A percentile compares a stretch with the other conserved stretches of the same genome.
Evolutionary conservation across 2,888 invertebrate genomes (phyloP).

Genomic region (Dione vanillae): DNA sequence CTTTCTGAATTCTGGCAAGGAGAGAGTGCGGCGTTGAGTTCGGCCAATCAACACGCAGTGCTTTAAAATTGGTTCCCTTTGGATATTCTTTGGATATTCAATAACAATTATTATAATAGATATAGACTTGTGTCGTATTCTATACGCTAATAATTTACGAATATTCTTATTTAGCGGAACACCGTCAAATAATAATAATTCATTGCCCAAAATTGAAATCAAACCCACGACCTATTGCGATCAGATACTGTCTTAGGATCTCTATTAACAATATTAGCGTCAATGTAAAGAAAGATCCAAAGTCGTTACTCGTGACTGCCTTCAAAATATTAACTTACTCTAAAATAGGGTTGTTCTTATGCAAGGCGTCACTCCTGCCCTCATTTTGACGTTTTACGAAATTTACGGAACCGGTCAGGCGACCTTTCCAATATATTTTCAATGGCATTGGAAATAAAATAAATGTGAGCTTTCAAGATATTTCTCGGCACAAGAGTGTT

Average conservation of each 20-base stretch:
- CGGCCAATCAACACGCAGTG: no score
- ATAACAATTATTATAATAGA: no score
- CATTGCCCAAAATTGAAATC: no score
- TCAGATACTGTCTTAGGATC: neutral
- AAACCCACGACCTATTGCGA: neutral
- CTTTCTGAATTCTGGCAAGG: no score
- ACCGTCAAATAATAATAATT: no score
- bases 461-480: constrained; percentile 35
- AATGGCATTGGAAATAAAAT: constrained; percentile 34
- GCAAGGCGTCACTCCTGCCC: constrained; percentile 19
- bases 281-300: constrained; percentile 19
- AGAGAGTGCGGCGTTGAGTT: no score
- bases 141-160: no score
- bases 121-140: no score
- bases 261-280: neutral
- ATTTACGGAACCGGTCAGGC: constrained; percentile 38
- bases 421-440: constrained; percentile 39
- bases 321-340: constrained; percentile 26
- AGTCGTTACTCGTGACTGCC: constrained; percentile 27
- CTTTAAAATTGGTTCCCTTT: no score
- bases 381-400: constrained; percentile 11
- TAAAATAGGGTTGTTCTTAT: constrained; percentile 36
- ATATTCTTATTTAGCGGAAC: no score
- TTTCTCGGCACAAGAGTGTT: constrained; percentile 29
- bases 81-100: no score